phyloP scores from a whole-genome alignment of 2,113 vertebrate species.

The Charadrius vociferus region DNA sequence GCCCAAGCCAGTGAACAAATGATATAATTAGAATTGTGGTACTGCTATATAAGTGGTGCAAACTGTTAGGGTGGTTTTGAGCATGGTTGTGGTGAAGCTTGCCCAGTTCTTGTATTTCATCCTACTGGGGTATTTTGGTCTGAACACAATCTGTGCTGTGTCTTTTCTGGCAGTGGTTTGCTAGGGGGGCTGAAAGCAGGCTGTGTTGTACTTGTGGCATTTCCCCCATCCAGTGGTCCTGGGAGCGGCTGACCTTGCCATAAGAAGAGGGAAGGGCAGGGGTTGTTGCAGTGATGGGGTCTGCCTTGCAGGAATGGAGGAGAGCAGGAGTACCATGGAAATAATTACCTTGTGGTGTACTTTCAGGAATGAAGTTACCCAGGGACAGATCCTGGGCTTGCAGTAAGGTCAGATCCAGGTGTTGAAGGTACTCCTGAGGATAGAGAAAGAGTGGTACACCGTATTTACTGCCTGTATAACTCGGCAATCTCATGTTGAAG shows the following conservation, averaged over 20 bases:
- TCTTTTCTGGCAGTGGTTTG: neutral
- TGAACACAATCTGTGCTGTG: rapidly evolving
- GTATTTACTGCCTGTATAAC: neutral
- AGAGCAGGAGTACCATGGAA: no score
- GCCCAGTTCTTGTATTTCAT: rapidly evolving
- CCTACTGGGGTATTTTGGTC: rapidly evolving
- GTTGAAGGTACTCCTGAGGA: neutral
- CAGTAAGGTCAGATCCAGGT: neutral
- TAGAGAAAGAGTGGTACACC: rapidly evolving
- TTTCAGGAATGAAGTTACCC: no score
- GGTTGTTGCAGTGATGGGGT: neutral
- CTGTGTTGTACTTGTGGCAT: rapidly evolving
- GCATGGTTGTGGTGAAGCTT: rapidly evolving
- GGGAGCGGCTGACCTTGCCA: neutral
- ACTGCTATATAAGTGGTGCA: rapidly evolving
- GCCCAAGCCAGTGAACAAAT: rapidly evolving
- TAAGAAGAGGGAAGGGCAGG: neutral
- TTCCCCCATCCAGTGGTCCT: rapidly evolving
- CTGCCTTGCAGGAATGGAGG: neutral
- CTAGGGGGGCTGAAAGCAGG: neutral
- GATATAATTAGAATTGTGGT: rapidly evolving
- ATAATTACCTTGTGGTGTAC: neutral
- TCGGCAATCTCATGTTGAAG: neutral
- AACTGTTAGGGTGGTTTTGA: rapidly evolving
- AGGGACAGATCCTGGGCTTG: neutral